Conservation (phyloP, 1,140 invertebrate genomes). For the Ericerus pela region DNA sequence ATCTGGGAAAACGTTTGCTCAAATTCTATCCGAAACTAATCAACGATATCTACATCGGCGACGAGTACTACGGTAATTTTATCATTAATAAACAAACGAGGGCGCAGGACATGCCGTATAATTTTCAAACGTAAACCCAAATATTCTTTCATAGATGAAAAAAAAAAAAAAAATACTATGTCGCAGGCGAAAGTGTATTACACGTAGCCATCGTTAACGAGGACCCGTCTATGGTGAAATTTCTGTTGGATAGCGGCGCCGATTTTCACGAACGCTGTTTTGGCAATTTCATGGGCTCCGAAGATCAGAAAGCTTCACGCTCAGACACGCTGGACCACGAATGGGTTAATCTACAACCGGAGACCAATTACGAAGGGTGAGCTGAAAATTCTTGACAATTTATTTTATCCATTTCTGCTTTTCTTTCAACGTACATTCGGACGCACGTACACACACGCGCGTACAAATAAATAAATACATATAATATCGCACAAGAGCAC, state of each 20-base stretch:
- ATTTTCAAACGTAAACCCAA: too few relatives aligned
- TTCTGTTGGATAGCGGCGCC: constrained; percentile 77
- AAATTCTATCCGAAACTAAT: constrained; percentile 88
- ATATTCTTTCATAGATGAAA: too few relatives aligned
- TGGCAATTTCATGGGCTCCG: constrained; percentile 92
- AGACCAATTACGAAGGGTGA: constrained; percentile 93
- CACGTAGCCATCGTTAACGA: constrained; percentile 98
- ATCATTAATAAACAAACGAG: too few relatives aligned
- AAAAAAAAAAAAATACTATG: too few relatives aligned
- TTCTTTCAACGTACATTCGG: too few relatives aligned
- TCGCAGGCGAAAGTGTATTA: constrained; percentile 66
- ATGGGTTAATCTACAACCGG: constrained; percentile 64
- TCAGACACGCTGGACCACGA: constrained; percentile 81
- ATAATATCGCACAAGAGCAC: too few relatives aligned
- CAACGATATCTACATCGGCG: constrained; percentile 87
- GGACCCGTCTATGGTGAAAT: constrained; percentile 94
- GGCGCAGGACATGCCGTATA: too few relatives aligned
- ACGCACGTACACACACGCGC: too few relatives aligned
- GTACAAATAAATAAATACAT: too few relatives aligned
- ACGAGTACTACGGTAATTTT: constrained; percentile 84
- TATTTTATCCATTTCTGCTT: too few relatives aligned
- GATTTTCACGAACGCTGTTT: constrained; percentile 80
- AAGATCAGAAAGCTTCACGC: constrained; percentile 87
- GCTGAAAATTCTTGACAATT: too few relatives aligned
- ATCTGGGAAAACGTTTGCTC: constrained; percentile 80